These are phyloP conservation scores for Lamellibrachia satsuma DNA, from an alignment of 2,888 invertebrate genomes.

Conservation along the genomic window DNA sequence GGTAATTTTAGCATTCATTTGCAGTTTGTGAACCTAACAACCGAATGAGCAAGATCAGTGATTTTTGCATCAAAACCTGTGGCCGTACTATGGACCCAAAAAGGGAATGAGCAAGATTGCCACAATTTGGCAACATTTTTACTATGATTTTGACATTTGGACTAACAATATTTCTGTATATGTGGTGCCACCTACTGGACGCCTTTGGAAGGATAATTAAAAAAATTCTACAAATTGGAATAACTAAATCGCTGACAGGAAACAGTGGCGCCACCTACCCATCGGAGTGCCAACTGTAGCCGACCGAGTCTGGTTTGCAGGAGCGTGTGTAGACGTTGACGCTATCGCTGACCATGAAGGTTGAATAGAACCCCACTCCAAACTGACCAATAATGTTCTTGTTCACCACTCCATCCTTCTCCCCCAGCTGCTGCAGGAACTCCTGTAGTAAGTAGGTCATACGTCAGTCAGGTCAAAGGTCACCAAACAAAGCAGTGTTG, in stretches of 20 bases:
- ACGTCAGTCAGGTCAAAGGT: not conserved
- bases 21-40: no score
- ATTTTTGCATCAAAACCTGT: not conserved
- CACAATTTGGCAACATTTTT: no score
- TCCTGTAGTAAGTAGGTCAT: conserved; percentile 68
- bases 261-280: conserved; percentile 72
- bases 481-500: no score
- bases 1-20: not conserved
- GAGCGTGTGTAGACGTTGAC: conserved; percentile 88
- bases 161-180: no score
- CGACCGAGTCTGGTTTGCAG: conserved; percentile 73
- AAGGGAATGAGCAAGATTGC: no score
- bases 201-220: not conserved
- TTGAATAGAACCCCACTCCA: conserved; percentile 97
- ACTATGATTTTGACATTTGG: no score
- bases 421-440: conserved; percentile 84
- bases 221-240: not conserved
- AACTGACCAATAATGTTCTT: conserved; percentile 78
- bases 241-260: not conserved
- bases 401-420: conserved; percentile 50
- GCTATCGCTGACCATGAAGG: conserved; percentile 95
- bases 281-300: conserved; percentile 89
- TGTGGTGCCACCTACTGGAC: not conserved
- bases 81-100: no score
- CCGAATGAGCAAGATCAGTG: not conserved